Evolutionary conservation across 2,113 vertebrate genomes (phyloP).

Genomic region (Aramus guarauna): DNA sequence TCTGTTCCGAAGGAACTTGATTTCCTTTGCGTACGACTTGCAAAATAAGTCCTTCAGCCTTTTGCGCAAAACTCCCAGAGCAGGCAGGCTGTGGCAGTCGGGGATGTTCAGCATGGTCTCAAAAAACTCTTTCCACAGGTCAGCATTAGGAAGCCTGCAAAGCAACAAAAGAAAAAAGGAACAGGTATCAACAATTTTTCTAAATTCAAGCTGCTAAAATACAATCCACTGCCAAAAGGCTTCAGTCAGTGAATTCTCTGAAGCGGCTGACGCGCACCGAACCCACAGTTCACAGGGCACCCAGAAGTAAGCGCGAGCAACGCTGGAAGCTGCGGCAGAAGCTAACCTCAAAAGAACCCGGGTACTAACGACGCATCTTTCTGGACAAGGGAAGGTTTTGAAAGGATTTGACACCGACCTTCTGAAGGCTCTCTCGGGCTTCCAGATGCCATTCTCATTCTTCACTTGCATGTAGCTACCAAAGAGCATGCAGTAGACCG

Average conservation of each 20-base stretch:
- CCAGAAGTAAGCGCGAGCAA: accelerated
- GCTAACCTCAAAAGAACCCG: neutral
- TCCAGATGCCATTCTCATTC: conserved; percentile 83
- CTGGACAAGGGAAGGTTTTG: neutral
- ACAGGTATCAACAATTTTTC: too few species aligned
- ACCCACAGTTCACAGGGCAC: neutral
- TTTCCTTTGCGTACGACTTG: conserved; percentile 77
- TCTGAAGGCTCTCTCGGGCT: conserved; percentile 81
- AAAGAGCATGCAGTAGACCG: conserved; percentile 90
- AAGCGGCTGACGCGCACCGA: neutral
- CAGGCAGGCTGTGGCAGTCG: conserved; percentile 71
- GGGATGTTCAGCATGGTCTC: conserved; percentile 85
- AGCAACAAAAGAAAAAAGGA: neutral
- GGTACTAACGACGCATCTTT: neutral
- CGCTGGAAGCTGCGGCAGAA: neutral
- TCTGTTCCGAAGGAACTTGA: conserved; percentile 79
- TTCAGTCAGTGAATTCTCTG: neutral
- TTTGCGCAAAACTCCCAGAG: conserved; percentile 69
- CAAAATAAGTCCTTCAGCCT: conserved; percentile 73
- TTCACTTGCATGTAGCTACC: conserved; percentile 91
- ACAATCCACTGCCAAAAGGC: neutral
- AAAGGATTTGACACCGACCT: conserved; percentile 70
- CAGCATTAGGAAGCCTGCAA: conserved; percentile 82
- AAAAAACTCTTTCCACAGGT: conserved; percentile 89
- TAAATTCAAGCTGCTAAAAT: too few species aligned